phyloP scores from a whole-genome alignment of 2,888 invertebrate genomes.

The Eustalomyia histrio region DNA sequence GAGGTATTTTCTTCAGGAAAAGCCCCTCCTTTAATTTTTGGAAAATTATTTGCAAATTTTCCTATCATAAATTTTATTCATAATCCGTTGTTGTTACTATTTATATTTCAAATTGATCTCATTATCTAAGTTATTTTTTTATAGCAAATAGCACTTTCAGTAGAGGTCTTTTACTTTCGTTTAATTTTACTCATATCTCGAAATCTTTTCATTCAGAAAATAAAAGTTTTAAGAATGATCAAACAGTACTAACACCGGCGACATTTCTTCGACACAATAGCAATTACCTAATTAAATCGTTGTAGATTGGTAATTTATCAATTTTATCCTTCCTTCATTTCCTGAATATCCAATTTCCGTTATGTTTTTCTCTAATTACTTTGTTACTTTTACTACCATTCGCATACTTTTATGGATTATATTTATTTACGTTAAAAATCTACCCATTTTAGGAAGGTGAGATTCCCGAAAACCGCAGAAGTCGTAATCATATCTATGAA shows the following conservation, averaged over 20 bases:
- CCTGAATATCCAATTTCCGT: constrained; percentile 44
- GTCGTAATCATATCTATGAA: constrained; percentile 89
- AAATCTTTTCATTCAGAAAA: constrained; percentile 45
- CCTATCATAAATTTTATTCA: constrained; percentile 50
- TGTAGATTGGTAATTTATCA: constrained; percentile 50
- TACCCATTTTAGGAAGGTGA: constrained; percentile 82
- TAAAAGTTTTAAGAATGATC: constrained; percentile 38
- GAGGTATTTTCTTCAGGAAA: constrained; percentile 62
- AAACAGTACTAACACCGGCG: constrained; percentile 53
- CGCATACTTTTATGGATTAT: not conserved
- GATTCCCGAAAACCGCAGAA: constrained; percentile 88
- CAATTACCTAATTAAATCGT: constrained; percentile 44
- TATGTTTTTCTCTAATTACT: constrained; percentile 21
- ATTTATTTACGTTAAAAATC: not conserved
- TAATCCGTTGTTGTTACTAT: constrained; percentile 31
- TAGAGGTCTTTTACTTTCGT: constrained; percentile 48
- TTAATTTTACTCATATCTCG: constrained; percentile 39
- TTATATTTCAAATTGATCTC: constrained; percentile 43
- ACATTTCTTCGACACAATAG: constrained; percentile 53
- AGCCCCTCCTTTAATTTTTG: constrained; percentile 47
- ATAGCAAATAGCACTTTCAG: constrained; percentile 59
- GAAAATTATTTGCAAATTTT: constrained; percentile 27
- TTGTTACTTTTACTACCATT: constrained; percentile 26
- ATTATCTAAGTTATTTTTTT: constrained; percentile 57
- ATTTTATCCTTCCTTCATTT: constrained; percentile 50